Conservation (phyloP, 2,797 vertebrate genomes). For the Sebastes hopkinsi region DNA sequence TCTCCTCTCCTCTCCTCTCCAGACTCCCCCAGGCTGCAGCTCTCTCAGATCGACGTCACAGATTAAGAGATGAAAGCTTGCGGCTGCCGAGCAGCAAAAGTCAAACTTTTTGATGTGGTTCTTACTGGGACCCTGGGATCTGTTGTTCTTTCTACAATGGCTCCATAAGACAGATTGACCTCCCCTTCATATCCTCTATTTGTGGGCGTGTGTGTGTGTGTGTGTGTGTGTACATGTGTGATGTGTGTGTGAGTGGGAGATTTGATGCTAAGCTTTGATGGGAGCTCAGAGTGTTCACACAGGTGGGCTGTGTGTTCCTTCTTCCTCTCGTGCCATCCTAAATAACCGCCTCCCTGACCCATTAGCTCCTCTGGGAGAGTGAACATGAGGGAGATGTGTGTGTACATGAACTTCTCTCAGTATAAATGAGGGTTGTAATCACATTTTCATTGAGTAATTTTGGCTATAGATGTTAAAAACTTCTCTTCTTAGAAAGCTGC, state of each 20-base stretch:
- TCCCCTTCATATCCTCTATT: slow-evolving; percentile 71
- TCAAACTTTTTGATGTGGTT: slow-evolving; percentile 80
- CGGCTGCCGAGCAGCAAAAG: slow-evolving; percentile 42
- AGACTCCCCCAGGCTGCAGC: slow-evolving; percentile 40
- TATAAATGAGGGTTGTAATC: not conserved
- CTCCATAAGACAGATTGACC: slow-evolving; percentile 75
- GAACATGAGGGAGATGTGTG: not conserved
- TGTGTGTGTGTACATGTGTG: not conserved
- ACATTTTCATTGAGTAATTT: not conserved
- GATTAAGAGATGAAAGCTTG: slow-evolving; percentile 77
- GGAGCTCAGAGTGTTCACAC: slow-evolving; percentile 51
- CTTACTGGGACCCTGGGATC: slow-evolving; percentile 65
- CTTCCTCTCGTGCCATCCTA: slow-evolving; percentile 49
- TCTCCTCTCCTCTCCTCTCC: not conserved
- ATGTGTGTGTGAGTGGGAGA: slow-evolving; percentile 49
- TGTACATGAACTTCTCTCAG: not conserved
- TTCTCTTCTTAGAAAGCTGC: not conserved
- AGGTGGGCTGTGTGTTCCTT: slow-evolving; percentile 62
- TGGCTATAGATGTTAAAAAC: too few species aligned
- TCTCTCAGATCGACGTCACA: slow-evolving; percentile 73
- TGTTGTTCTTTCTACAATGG: slow-evolving; percentile 78
- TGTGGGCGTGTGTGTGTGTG: slow-evolving; percentile 47
- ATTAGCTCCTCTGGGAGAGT: not conserved
- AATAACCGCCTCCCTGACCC: slow-evolving; percentile 26
- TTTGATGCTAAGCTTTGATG: slow-evolving; percentile 71